Conservation (phyloP, 2,113 vertebrate genomes). For the Plectropomus leopardus region DNA sequence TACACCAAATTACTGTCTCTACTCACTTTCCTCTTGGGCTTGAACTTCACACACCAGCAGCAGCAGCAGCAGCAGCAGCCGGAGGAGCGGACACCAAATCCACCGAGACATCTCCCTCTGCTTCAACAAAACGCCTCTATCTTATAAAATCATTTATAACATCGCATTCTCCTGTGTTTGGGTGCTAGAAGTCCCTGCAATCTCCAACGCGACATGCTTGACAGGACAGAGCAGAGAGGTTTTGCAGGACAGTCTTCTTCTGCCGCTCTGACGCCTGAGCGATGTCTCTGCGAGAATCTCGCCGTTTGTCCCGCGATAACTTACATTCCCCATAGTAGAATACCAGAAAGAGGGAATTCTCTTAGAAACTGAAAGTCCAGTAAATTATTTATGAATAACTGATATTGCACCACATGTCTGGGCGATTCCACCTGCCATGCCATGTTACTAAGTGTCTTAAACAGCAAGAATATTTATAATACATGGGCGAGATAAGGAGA, state of each 20-base stretch:
- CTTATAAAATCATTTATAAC: conserved; percentile 5
- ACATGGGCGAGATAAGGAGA: neutral
- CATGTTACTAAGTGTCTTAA: neutral
- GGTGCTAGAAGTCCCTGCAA: neutral
- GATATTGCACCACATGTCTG: neutral
- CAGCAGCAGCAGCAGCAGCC: conserved; percentile 17
- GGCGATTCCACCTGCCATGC: neutral
- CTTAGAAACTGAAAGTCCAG: too few species aligned
- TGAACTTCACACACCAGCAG: conserved; percentile 36
- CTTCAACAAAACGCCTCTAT: neutral
- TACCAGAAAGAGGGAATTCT: too few species aligned
- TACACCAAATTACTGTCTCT: fast-evolving
- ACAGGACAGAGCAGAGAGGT: neutral
- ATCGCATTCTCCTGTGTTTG: conserved; percentile 8
- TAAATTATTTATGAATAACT: neutral
- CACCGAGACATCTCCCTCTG: conserved; percentile 54
- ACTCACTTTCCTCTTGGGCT: conserved; percentile 79
- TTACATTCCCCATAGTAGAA: too few species aligned
- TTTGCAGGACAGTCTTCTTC: fast-evolving
- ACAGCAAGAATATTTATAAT: neutral
- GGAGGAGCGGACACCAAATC: conserved; percentile 21
- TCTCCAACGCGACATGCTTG: conserved; percentile 54
- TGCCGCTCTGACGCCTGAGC: neutral
- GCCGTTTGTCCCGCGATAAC: conserved; percentile 54
- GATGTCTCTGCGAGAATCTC: conserved; percentile 6